Conservation (phyloP, 2,113 vertebrate species). For the Arothron firmamentum region DNA sequence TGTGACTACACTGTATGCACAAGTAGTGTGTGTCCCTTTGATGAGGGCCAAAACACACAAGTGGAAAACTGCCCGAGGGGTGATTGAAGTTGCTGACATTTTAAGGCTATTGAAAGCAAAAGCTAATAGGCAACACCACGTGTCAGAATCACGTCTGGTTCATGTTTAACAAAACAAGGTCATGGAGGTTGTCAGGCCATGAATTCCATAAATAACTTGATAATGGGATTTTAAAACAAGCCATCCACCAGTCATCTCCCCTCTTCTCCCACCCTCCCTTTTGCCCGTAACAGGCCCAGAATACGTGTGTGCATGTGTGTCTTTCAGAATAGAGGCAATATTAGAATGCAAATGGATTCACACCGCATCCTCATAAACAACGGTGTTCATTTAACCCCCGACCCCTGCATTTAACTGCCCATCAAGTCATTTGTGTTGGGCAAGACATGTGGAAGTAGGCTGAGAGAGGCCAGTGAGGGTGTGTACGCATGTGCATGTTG, state of each 20-base stretch:
- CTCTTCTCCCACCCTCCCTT: slow-evolving; percentile 49
- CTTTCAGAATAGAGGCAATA: slow-evolving; percentile 84
- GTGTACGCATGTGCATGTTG: slow-evolving; percentile 19
- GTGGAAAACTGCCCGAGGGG: slow-evolving; percentile 73
- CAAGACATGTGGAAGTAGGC: slow-evolving; percentile 73
- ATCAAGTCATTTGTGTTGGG: slow-evolving; percentile 95
- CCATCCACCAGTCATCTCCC: slow-evolving; percentile 82
- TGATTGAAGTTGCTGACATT: slow-evolving; percentile 97
- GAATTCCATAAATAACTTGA: slow-evolving; percentile 99
- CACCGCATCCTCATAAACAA: slow-evolving; percentile 99
- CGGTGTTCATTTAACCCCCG: slow-evolving; percentile 98
- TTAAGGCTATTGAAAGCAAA: slow-evolving; percentile 92
- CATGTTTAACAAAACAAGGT: slow-evolving; percentile 99
- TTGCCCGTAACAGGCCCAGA: slow-evolving; percentile 47
- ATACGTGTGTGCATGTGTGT: slow-evolving; percentile 68
- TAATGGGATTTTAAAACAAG: slow-evolving; percentile 99
- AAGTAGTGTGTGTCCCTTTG: slow-evolving; percentile 41
- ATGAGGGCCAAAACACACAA: slow-evolving; percentile 62
- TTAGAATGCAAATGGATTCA: slow-evolving; percentile 99
- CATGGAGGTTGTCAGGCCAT: slow-evolving; percentile 86
- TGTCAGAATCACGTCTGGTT: slow-evolving; percentile 94
- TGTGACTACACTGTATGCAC: slow-evolving; percentile 17
- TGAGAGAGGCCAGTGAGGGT: slow-evolving; percentile 49
- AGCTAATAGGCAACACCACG: slow-evolving; percentile 83
- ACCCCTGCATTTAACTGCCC: slow-evolving; percentile 97